Evolutionary conservation across 2,113 vertebrate species (phyloP).

Genomic region (Crotalus tigris): DNA sequence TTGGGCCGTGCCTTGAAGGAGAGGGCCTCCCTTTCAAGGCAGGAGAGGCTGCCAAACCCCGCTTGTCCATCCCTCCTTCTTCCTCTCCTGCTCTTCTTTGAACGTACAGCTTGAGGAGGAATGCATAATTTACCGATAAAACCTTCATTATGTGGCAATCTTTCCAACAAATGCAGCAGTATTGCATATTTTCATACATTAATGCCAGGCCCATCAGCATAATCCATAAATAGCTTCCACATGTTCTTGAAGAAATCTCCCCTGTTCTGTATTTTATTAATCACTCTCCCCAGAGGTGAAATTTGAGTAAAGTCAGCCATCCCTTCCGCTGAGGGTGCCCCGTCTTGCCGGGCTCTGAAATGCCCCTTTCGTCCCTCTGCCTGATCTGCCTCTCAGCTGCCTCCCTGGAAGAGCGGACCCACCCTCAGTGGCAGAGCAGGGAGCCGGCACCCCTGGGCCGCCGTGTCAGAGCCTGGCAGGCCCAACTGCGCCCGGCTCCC

Average conservation of each 20-base stretch:
- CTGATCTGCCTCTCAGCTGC: neutral
- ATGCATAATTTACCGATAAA: conserved; percentile 26
- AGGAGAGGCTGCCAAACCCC: neutral
- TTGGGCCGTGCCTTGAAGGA: neutral
- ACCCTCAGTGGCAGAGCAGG: neutral
- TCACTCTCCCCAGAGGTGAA: conserved; percentile 7
- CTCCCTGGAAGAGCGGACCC: neutral
- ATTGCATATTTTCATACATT: conserved; percentile 29
- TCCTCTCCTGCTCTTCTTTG: neutral
- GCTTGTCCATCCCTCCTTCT: neutral
- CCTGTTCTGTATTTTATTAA: conserved; percentile 34
- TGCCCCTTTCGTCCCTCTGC: neutral
- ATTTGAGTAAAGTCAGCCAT: conserved; percentile 6
- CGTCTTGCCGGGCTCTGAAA: neutral
- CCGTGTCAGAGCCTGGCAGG: neutral
- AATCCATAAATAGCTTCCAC: conserved; percentile 30
- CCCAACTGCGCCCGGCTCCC: conserved; percentile 29
- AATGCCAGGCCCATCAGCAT: conserved; percentile 25
- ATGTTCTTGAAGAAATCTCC: conserved; percentile 17
- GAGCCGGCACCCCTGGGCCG: neutral
- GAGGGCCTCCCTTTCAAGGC: neutral
- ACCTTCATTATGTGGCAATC: conserved; percentile 24
- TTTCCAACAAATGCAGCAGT: conserved; percentile 18
- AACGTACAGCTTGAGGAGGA: conserved; percentile 1
- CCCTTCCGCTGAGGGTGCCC: conserved; percentile 8